These are phyloP conservation scores for Isaurus tuberculatus DNA, from an alignment of 92 coral and sea anemone species.

Conservation along the genomic window DNA sequence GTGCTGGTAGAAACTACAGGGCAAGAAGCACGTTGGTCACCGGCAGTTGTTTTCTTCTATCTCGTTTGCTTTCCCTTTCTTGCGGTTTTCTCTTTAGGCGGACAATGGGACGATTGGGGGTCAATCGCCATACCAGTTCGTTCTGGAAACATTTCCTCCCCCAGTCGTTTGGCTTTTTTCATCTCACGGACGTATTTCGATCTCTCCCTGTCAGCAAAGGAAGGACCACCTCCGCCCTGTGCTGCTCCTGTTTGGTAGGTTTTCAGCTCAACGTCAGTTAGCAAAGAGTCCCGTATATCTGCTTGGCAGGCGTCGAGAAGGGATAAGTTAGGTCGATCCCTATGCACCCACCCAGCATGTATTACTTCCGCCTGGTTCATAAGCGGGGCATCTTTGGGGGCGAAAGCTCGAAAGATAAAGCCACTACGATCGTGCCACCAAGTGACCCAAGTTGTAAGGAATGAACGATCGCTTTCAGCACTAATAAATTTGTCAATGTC, in stretches of 20 bases:
- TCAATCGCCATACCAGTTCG: not conserved
- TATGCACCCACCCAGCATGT: conserved; percentile 11
- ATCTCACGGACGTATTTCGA: not conserved
- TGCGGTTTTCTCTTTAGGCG: not conserved
- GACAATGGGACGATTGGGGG: not conserved
- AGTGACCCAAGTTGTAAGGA: not conserved
- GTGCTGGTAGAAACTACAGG: conserved; percentile 40
- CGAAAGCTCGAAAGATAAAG: not conserved
- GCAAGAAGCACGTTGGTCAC: conserved; percentile 28
- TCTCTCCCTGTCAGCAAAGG: not conserved
- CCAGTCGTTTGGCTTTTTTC: not conserved
- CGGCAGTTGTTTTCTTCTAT: not conserved
- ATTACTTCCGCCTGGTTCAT: not conserved
- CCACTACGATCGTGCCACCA: not conserved
- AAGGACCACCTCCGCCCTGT: conserved; percentile 1
- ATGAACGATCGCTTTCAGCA: not conserved
- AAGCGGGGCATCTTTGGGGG: conserved; percentile 1
- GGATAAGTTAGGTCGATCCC: not conserved
- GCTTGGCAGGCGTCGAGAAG: conserved; percentile 11
- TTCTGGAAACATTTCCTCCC: not conserved
- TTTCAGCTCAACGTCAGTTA: not conserved
- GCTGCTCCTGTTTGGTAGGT: not conserved
- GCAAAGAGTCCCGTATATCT: not conserved
- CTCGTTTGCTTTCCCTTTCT: not conserved
- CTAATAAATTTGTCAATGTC: not conserved